Evolutionary conservation across 2,888 invertebrate species (phyloP), one percentile per base, ranked within the genome.

Genomic region (Thera britannica): DNA sequence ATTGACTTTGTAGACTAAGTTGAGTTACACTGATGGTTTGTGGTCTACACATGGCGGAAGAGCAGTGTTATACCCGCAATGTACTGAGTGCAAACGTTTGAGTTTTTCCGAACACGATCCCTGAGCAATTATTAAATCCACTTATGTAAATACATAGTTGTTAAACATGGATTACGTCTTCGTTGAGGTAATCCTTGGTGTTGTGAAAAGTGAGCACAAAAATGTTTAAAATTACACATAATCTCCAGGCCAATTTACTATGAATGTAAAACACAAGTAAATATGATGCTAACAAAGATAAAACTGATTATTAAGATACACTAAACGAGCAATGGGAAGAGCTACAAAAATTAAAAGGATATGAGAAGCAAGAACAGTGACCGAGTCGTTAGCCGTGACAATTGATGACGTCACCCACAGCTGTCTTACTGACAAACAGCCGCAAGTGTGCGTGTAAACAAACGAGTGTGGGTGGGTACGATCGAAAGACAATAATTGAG

Each of bases 321-420:
- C 0, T 38, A 38, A 23, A 23, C 23, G 23, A 23, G 23, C 23
- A 38, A 38, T 5, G 38, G 44, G 44, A 8, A 44, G 44, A 9
- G 9, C 41, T 46, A 46, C 44, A 9, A 36, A 46, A 23, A 46
- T 38, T 6, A 55, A 51, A 64, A 23, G 35, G 52, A 46, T 34
- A 8, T 36, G 34, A 35, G 62, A 70, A 63, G 62, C 64, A 70
- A 63, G 62, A 72, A 72, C 72, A 83, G 84, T 85, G 86, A 85
- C 85, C 83, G 35, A 56, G 88, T 89, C 84, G 92, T 90, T 90
- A 90, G 87, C 92, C 90, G 81, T 90, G 91, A 89, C 92, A 93
- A 92, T 91, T 87, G 82, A 81, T 93, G 92, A 93, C 93, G 93
- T 93, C 92, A 93, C 70, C 81, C 72, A 79, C 84, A 81, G 66